Evolutionary conservation across 2,888 invertebrate species (phyloP), one percentile per base, ranked within the genome.

Genomic region (Pyrrhosoma nymphula): DNA sequence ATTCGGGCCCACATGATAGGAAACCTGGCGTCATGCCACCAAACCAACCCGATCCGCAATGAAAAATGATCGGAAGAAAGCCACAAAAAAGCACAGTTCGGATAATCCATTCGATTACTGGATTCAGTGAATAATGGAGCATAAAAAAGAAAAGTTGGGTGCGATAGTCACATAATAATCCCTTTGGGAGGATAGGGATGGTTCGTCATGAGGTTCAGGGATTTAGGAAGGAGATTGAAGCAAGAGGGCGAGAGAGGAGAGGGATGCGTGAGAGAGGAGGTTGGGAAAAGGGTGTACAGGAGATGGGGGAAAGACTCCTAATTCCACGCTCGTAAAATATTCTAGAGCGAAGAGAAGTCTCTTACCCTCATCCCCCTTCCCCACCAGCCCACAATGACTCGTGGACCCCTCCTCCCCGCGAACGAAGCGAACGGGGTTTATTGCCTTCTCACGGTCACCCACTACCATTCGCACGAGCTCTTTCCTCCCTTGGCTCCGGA

Each of bases 321-420:
- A 55, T 89, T 89, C 56, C 26, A 55, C 56, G 89, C 55, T 89
- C 89, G 89, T 89, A 89, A 89, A 89, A 89, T 89, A 88, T 88
- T 88, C 47, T 8, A 20, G 47, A 60, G 60, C 60, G 16, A 12
- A 60, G 60, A 60, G 20, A 47, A 8, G 47, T 47, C 47, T 47
- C 47, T 47, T 47, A 4, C 47, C 60, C 20, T 20, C 60, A 60
- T 20, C 60, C 3, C 88, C 88, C 26, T n/a, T 12, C 26, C 56
- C 30, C 82, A 30, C 30, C 35, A 12, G 35, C n/a, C 30, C 82
- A 30, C 30, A 8, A 35, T 82, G 60, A 60, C 18, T 60, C 60
- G 60, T 47, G 47, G 47, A 47, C 4, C 2, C 8, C 18, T 18
- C 82, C 82, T n/a, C 47, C 2, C 89, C 26, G 8, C n/a, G 55